Evolutionary conservation across 2,797 vertebrate species (phyloP).

Genomic region (Cirrhinus molitorella): DNA sequence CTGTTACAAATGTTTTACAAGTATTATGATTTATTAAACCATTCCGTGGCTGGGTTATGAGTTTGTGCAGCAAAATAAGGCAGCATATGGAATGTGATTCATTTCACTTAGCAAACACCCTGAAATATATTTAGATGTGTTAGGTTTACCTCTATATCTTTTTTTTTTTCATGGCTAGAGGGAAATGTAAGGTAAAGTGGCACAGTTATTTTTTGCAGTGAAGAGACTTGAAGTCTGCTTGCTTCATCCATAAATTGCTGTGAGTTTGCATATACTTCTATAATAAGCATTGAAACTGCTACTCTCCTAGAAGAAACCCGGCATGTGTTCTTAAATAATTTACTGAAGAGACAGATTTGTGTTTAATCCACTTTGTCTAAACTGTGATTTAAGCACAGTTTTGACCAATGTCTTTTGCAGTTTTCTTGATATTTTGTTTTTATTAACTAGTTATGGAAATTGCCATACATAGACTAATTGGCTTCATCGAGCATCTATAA

Average conservation of each 20-base stretch:
- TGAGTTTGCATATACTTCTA: neutral
- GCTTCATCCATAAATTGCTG: neutral
- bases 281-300: neutral
- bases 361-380: neutral
- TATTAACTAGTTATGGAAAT: neutral
- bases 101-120: neutral
- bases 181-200: neutral
- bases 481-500: neutral
- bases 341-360: neutral
- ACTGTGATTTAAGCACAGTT: neutral
- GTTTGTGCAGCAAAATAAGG: neutral
- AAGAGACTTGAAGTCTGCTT: neutral
- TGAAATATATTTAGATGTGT: neutral
- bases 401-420: neutral
- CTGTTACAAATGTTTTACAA: neutral
- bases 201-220: neutral
- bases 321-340: conserved; percentile 12
- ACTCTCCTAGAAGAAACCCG: neutral
- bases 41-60: neutral
- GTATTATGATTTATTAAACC: neutral
- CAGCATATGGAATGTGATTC: neutral
- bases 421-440: neutral
- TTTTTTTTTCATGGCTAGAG: neutral
- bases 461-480: neutral
- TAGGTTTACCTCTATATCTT: neutral